phyloP scores from a whole-genome alignment of 92 coral and sea anemone species.

The Scolanthus callimorphus region DNA sequence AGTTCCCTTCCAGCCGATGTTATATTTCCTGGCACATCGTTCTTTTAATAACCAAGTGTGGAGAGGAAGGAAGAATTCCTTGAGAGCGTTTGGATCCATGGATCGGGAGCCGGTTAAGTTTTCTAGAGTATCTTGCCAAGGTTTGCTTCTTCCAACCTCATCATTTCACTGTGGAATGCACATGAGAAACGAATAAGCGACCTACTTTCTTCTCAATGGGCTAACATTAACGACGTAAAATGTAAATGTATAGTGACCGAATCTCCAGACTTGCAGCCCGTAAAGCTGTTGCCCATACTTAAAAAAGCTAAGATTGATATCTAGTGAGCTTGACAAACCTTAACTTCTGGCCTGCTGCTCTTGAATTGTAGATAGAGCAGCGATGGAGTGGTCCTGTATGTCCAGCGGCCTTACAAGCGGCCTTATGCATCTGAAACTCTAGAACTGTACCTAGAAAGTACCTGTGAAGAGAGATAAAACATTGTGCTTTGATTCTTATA shows the following conservation, averaged over 20 bases:
- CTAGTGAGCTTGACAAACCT: too few relatives aligned
- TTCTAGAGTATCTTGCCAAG: constrained; percentile 73
- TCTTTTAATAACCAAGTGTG: constrained; percentile 64
- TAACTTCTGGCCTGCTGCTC: constrained; percentile 60
- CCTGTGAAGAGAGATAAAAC: too few relatives aligned
- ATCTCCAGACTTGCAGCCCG: too few relatives aligned
- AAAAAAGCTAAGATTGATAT: too few relatives aligned
- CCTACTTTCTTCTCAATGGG: too few relatives aligned
- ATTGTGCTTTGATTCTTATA: too few relatives aligned
- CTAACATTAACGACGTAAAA: too few relatives aligned
- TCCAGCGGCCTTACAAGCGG: constrained; percentile 67
- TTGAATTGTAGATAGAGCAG: constrained; percentile 74
- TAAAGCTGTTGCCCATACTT: too few relatives aligned
- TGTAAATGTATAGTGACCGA: too few relatives aligned
- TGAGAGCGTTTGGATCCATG: constrained; percentile 61
- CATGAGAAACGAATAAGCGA: too few relatives aligned
- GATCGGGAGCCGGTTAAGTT: constrained; percentile 56
- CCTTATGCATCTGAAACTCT: constrained; percentile 86
- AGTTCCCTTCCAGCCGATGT: constrained; percentile 77
- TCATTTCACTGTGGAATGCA: constrained; percentile 57
- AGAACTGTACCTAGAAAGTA: constrained; percentile 69
- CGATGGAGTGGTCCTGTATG: constrained; percentile 51
- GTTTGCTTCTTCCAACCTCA: constrained; percentile 70
- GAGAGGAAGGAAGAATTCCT: constrained; percentile 72
- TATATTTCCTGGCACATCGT: constrained; percentile 58